Evolutionary conservation across 2,113 vertebrate species (phyloP), one percentile per base, ranked within the genome.

Genomic region (Cavia porcellus): DNA sequence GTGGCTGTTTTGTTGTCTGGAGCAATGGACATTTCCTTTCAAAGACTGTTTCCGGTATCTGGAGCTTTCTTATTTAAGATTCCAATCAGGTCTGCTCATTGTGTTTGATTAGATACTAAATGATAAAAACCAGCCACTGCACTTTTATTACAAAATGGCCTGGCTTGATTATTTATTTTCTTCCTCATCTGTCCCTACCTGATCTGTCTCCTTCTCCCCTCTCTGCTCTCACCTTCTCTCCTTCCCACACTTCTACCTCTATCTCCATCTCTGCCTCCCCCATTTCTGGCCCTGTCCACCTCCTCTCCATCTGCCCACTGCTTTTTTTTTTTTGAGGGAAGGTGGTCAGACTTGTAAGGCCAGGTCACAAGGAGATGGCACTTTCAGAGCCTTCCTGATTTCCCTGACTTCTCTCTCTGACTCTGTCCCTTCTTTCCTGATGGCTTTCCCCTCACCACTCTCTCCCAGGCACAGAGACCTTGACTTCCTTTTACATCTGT

Each of bases 61-160:
- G 62, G 32, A 81, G 74, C 5, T 17, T 81, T 62, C 52, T 87
- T 12, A 55, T 13, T 86, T 82, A 89, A 64, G 96, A 72, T 83
- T 83, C 74, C 20, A 30, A 24, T 28, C 83, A 57, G 1, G 50
- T 89, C 42, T 57, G 61, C 55, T 38, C n/a, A 25, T 6, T 88
- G 35, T 17, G 12, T 81, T 80, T 90, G 28, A 35, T 11, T 61
- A 20, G 4, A 38, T 7, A 38, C 4, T n/a, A 55, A 77, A 12
- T 42, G 89, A 57, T 45, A 52, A 61, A 66, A 80, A 8, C 1
- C 45, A 94, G 87, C 30, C 22, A 4, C 2, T 62, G 22, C 45
- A 82, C 52, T 90, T 96, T 82, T 22, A 59, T 64, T 90, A 35
- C 12, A 30, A 88, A 94, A 59, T 64, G 59, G 1, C 22, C 20